These are phyloP conservation scores for Cephalopachus bancanus DNA, from an alignment of 2,797 vertebrate species.

Conservation along the genomic window DNA sequence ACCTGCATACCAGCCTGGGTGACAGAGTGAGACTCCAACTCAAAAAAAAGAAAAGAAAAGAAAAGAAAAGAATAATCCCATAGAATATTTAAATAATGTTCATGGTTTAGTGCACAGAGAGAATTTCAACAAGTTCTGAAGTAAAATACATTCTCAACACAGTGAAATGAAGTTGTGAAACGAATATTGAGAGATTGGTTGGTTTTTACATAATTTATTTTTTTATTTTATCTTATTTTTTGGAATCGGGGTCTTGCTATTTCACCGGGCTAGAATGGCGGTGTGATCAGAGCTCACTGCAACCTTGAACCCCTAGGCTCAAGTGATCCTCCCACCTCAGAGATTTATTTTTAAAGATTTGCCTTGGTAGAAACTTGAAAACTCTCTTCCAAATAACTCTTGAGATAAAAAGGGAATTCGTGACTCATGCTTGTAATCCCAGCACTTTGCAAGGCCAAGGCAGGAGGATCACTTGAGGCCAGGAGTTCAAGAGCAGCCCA, in stretches of 20 bases:
- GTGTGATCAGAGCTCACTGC: background rate
- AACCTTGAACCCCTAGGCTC: background rate
- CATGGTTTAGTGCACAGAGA: background rate
- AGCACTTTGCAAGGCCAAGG: no score
- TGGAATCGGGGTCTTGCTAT: background rate
- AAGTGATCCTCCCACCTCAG: background rate
- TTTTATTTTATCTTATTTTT: background rate
- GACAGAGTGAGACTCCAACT: no score
- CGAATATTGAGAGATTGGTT: background rate
- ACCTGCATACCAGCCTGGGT: no score
- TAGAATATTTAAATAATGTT: background rate
- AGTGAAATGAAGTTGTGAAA: background rate
- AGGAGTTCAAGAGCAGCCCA: no score
- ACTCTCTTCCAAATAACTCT: conserved; percentile 31
- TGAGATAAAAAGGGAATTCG: conserved; percentile 28
- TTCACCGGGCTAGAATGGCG: background rate
- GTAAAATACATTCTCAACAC: background rate
- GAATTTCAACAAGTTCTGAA: background rate
- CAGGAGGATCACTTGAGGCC: no score
- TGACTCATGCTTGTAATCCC: no score
- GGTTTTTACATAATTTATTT: background rate
- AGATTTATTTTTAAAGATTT: background rate
- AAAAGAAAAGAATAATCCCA: conserved; percentile 21
- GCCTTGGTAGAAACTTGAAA: conserved; percentile 16
- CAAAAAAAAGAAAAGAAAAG: background rate